Base-by-base conservation (phyloP, 2,888 invertebrate species). In the Syritta pipiens region DNA sequence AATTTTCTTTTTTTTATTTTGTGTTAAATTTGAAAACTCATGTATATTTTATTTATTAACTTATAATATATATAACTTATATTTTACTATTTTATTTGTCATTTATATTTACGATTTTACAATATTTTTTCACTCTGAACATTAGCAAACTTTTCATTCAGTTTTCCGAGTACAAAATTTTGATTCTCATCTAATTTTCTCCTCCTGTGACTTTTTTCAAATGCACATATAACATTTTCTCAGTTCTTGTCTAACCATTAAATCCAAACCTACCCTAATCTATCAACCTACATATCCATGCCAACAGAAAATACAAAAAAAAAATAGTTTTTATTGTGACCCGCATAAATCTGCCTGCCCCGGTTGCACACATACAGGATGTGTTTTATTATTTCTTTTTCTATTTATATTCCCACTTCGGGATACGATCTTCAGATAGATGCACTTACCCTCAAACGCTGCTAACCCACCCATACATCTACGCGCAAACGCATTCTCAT, bases 271-370 rank as follows among this genome's bases (percentile, higher is more conserved):
- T 72, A 77, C 77, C 77, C 77, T 71, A 71, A 24, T 5, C 30
- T n/a, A 40, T 28, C 24, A 32, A 26, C 46, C 26, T 3, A 19
- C 40, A 12, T 9, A 37, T 10, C 12, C 3, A 7, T 3, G 10
- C 19, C 4, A 9, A 12, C 19, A 22, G 12, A 20, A 1, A n/a
- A 1, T 22, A 22, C 40, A 9, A 24, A 26, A 62, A 49, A 19
- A 46, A 42, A 57, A 44, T 28, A 37, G 40, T 44, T 26, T 44
- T 55, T 44, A 63, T 46, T 37, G 53, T 79, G 74, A 68, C 79
- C 79, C 79, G 79, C 46, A 79, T 79, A 74, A 74, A 74, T 79
- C 67, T 74, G 74, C 74, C 60, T 74, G 71, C 44, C 57, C 51
- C 32, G 42, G 63, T 76, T 68, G 60, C 77, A 67, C 72, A 71